Evolutionary conservation across 2,113 vertebrate genomes (phyloP).

Genomic region (Hiodon alosoides): DNA sequence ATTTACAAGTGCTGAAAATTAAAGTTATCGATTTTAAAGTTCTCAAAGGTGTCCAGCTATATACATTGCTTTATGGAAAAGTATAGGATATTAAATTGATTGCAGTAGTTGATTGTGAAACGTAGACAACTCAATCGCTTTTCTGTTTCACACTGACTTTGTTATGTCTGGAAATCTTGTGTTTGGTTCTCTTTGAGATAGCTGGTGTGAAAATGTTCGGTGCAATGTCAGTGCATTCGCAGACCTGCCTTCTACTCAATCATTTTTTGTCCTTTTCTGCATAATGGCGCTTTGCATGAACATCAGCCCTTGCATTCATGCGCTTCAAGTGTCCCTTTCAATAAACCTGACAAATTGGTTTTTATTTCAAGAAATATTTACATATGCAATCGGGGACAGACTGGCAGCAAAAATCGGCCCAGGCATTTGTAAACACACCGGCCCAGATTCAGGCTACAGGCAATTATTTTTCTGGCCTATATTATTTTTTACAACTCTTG

Average conservation of each 20-base stretch:
- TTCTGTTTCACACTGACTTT: neutral
- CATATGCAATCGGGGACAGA: neutral
- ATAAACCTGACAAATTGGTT: constrained; percentile 35
- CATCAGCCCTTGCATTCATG: constrained; percentile 10
- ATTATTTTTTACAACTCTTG: too few species aligned
- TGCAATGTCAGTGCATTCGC: neutral
- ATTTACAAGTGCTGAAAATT: too few species aligned
- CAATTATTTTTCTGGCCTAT: too few species aligned
- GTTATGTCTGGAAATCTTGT: constrained; percentile 7
- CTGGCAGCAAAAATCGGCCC: too few species aligned
- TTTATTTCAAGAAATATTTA: neutral
- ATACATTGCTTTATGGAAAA: too few species aligned
- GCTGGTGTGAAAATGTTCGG: constrained; percentile 16
- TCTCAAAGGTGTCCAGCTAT: too few species aligned
- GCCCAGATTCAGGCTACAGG: too few species aligned
- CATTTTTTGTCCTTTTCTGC: constrained; percentile 37
- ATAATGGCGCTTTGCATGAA: constrained; percentile 33
- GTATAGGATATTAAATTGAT: too few species aligned
- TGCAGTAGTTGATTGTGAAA: too few species aligned
- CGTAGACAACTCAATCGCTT: neutral
- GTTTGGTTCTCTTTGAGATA: neutral
- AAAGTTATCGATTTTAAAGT: too few species aligned
- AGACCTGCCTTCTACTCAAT: constrained; percentile 28
- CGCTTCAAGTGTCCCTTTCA: constrained; percentile 29
- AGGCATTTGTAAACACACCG: too few species aligned